These are phyloP conservation scores for Protodeltote pygarga DNA, from an alignment of 2,888 invertebrate genomes.

Conservation along the genomic window DNA sequence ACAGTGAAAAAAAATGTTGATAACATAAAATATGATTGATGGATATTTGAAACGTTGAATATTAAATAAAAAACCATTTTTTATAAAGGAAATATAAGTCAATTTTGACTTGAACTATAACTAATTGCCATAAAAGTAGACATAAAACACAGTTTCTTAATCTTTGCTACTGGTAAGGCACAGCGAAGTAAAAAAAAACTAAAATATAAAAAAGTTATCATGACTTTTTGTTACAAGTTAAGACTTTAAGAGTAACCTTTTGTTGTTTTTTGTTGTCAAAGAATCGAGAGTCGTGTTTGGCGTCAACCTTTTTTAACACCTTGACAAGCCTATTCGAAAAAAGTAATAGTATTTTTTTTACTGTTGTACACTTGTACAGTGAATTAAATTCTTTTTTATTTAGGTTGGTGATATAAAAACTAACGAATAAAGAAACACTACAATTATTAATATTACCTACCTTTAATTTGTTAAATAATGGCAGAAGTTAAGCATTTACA, in stretches of 20 bases:
- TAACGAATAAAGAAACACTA: not conserved
- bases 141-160: conserved; percentile 13
- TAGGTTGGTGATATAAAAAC: not conserved
- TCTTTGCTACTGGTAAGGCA: conserved; percentile 14
- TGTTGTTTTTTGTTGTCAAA: conserved; percentile 49
- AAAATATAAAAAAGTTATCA: not conserved
- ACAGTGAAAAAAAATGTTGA: conserved; percentile 2
- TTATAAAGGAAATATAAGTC: conserved; percentile 19
- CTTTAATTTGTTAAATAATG: too few relatives aligned
- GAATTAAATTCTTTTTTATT: conserved; percentile 26
- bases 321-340: conserved; percentile 50
- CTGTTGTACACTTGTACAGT: conserved; percentile 1
- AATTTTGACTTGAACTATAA: conserved; percentile 18
- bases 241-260: conserved; percentile 47
- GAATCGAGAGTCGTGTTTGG: conserved; percentile 53
- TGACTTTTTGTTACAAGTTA: conserved; percentile 28
- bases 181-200: not conserved
- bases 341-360: conserved; percentile 16
- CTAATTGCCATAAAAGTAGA: conserved; percentile 11
- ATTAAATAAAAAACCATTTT: conserved; percentile 6
- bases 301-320: conserved; percentile 47
- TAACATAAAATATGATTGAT: conserved; percentile 24
- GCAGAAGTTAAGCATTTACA: too few relatives aligned
- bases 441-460: too few relatives aligned
- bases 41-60: conserved; percentile 6